Evolutionary conservation across 2,113 vertebrate species (phyloP).

Genomic region (Regulus satrapa): DNA sequence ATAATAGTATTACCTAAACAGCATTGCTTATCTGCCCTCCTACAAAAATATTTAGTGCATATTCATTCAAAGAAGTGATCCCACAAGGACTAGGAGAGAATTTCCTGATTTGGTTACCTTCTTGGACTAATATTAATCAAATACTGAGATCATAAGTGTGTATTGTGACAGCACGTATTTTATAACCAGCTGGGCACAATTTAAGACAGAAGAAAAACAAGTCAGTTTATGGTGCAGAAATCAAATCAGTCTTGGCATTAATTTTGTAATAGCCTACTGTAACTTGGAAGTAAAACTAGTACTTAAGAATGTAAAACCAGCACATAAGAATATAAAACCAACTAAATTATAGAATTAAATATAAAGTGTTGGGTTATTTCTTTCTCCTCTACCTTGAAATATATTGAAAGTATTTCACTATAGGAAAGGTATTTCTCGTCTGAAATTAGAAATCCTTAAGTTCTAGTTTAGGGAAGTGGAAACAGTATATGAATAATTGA

Average conservation of each 20-base stretch:
- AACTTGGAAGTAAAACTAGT: not conserved
- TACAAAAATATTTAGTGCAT: constrained; percentile 10
- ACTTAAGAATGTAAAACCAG: not conserved
- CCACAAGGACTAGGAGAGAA: not conserved
- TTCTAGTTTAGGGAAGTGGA: not conserved
- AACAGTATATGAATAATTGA: not conserved
- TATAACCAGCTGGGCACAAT: not conserved
- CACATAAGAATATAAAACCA: not conserved
- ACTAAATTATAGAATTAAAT: not conserved
- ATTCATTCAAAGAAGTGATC: not conserved
- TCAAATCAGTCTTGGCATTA: not conserved
- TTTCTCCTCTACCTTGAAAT: not conserved
- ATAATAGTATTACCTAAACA: constrained; percentile 11
- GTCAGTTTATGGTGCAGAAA: not conserved
- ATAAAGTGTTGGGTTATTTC: not conserved
- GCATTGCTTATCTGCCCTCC: constrained; percentile 22
- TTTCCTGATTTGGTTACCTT: constrained; percentile 18
- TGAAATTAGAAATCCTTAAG: not conserved
- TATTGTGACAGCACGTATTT: not conserved
- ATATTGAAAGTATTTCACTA: not conserved
- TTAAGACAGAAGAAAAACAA: constrained; percentile 19
- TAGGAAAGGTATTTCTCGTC: not conserved
- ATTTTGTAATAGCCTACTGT: not conserved
- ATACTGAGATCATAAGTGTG: not conserved
- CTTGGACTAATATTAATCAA: not conserved